Conservation (phyloP, 2,888 invertebrate species). For the Platycnemis pennipes region DNA sequence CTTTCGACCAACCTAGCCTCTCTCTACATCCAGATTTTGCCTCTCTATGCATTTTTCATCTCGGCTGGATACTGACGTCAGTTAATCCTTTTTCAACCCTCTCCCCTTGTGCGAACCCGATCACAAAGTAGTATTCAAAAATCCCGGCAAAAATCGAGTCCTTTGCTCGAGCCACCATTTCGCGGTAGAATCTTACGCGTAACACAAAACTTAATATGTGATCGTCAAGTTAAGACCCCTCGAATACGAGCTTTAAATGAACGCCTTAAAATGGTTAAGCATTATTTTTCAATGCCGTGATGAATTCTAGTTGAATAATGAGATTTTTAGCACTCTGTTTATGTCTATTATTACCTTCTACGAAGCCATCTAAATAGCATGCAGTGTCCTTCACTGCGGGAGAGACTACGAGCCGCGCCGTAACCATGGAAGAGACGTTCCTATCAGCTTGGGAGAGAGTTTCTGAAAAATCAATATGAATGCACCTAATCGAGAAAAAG, state of each 20-base stretch:
- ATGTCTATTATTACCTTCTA: not conserved
- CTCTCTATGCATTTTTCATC: not conserved
- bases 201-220: not conserved
- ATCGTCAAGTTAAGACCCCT: not conserved
- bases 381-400: slow-evolving; percentile 17
- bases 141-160: not conserved
- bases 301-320: not conserved
- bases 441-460: not conserved
- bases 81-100: slow-evolving; percentile 3
- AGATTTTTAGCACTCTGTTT: not conserved
- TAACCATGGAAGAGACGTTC: slow-evolving; percentile 14
- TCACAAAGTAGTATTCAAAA: not conserved
- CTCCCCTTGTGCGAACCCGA: not conserved
- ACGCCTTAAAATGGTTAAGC: not conserved
- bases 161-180: not conserved
- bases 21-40: not conserved
- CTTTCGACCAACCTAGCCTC: not conserved
- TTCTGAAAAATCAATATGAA: slow-evolving; percentile 32
- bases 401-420: not conserved
- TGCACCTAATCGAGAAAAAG: slow-evolving; percentile 19
- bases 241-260: not conserved
- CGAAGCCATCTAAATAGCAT: slow-evolving; percentile 26
- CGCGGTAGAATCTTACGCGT: not conserved
- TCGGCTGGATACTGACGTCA: not conserved
- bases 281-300: not conserved